These are phyloP conservation scores for Mormyrus proboscirostris DNA, from an alignment of 2,797 vertebrate genomes.

Conservation along the genomic window DNA sequence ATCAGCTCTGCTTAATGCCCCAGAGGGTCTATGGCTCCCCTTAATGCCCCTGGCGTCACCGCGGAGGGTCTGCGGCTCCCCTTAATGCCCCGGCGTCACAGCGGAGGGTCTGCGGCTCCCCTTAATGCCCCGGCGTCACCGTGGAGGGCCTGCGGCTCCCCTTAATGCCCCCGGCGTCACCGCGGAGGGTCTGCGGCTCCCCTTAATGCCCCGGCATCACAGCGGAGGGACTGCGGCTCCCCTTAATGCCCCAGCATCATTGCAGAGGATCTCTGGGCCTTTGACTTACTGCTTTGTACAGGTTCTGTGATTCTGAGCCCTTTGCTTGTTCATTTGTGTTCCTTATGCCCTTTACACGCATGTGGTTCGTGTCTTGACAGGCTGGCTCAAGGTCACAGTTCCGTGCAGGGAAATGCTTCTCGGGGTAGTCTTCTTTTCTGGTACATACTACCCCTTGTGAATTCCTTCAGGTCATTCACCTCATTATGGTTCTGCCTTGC, in stretches of 20 bases:
- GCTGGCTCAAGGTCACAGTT: not conserved
- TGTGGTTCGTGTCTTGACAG: not conserved
- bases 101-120: not conserved
- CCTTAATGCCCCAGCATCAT: not conserved
- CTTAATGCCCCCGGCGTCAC: not conserved
- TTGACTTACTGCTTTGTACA: not conserved
- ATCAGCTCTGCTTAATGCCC: not conserved
- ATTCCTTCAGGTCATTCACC: not conserved
- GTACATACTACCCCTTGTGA: not conserved
- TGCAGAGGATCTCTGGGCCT: not conserved
- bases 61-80: no score
- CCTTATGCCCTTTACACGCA: not conserved
- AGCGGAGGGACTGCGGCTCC: not conserved
- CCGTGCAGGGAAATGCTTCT: not conserved
- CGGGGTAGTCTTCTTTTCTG: not conserved
- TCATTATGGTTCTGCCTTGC: not conserved
- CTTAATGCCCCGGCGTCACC: not conserved
- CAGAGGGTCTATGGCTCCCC: not conserved
- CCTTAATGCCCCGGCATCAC: no score
- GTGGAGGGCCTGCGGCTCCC: not conserved
- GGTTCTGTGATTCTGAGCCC: not conserved
- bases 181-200: no score
- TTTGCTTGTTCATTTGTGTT: not conserved
- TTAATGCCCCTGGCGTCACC: not conserved
- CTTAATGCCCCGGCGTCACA: no score